Evolutionary conservation across 1,140 invertebrate genomes (phyloP), one percentile per base, ranked within the genome.

Genomic region (Coelopa frigida): DNA sequence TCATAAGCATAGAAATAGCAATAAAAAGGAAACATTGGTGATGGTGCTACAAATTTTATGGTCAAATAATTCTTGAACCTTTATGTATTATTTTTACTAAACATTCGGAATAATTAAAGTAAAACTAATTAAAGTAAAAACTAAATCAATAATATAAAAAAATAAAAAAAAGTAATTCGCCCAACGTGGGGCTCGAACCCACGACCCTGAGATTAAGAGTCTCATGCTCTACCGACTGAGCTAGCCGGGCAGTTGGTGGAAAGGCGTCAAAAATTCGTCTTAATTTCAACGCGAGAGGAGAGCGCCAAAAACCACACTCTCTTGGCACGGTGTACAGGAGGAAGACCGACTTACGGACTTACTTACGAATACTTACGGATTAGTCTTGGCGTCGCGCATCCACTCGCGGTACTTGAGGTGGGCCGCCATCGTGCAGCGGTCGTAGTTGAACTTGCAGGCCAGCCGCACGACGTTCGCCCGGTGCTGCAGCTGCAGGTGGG

Each of bases 201-300:
- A 86, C 84, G 85, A 87, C 84, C 84, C 84, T 83, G 83, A 86
- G 84, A 85, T 87, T 87, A 88, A 87, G 83, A 87, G 84, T 85
- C 84, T 86, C 84, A 84, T 87, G 84, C 85, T 87, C 84, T 87
- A 87, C 85, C 84, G 84, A 87, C 82, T 84, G 82, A 85, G 83
- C 83, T 85, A 84, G 82, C 81, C 81, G 80, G 82, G 82, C 82
- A 54, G 27, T 18, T 26, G 4, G n/a, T n/a, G n/a, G n/a, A n/a
- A n/a, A n/a, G n/a, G n/a, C n/a, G n/a, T n/a, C n/a, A n/a, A n/a
- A n/a, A n/a, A n/a, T n/a, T n/a, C n/a, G n/a, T n/a, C n/a, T n/a
- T n/a, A n/a, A n/a, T n/a, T n/a, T n/a, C n/a, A n/a, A n/a, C n/a
- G n/a, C n/a, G n/a, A n/a, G n/a, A n/a, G n/a, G n/a, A n/a, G n/a